Conservation (phyloP, 23 tunicate genomes). For the Corella eumyota region DNA sequence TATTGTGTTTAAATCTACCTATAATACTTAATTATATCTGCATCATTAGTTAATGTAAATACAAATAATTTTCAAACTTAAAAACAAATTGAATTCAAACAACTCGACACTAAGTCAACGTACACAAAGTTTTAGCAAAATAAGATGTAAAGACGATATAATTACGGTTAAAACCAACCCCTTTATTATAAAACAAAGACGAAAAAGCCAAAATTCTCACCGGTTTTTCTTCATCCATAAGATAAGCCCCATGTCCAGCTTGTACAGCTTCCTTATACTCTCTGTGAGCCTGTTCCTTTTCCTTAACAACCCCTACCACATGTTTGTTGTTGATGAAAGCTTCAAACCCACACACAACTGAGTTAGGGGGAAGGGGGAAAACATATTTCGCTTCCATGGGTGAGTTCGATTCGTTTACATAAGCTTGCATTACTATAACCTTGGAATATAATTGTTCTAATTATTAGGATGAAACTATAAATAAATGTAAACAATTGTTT, state of each 20-base stretch:
- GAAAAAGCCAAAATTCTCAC: no score
- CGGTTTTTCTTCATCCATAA: conserved; percentile 84
- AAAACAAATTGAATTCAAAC: no score
- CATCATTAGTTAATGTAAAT: no score
- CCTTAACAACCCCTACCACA: conserved; percentile 78
- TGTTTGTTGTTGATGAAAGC: conserved; percentile 84
- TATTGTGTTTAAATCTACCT: no score
- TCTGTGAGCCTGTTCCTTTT: conserved; percentile 61
- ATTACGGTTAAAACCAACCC: no score
- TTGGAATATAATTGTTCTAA: neutral
- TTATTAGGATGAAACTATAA: neutral
- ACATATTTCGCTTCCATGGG: conserved; percentile 77
- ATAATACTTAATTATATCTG: no score
- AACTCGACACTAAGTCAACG: no score
- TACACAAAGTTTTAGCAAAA: no score
- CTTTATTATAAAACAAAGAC: no score
- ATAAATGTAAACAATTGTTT: no score
- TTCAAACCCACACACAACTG: conserved; percentile 90
- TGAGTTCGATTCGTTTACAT: conserved; percentile 23
- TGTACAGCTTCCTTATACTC: conserved; percentile 59
- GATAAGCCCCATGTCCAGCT: conserved; percentile 88
- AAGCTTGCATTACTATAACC: conserved; percentile 56
- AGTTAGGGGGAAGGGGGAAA: conserved; percentile 54
- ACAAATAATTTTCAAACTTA: no score
- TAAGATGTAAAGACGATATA: no score